Evolutionary conservation across 2,797 vertebrate genomes (phyloP).

Genomic region (Tenualosa thibaudeaui): DNA sequence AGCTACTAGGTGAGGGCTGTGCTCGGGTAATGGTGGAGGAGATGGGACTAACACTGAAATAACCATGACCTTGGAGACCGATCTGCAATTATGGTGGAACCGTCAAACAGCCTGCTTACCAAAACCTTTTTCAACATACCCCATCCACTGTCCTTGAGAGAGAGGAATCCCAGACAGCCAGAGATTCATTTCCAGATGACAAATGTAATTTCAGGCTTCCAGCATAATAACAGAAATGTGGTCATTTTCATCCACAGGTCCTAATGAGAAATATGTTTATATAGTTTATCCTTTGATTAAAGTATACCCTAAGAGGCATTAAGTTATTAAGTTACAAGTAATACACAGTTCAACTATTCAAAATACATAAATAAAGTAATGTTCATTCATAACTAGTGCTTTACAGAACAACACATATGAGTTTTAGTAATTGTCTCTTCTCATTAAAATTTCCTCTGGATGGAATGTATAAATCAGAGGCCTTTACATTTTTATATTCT

Average conservation of each 20-base stretch:
- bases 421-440: not conserved
- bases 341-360: not conserved
- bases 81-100: slow-evolving; percentile 51
- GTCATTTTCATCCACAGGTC: not conserved
- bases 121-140: slow-evolving; percentile 39
- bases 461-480: not conserved
- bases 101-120: slow-evolving; percentile 48
- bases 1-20: not conserved
- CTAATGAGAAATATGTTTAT: not conserved
- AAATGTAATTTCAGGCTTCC: not conserved
- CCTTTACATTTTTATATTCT: not conserved
- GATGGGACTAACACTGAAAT: slow-evolving; percentile 50
- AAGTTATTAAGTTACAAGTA: not conserved
- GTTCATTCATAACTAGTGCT: not conserved
- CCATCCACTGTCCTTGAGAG: slow-evolving; percentile 45
- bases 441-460: not conserved
- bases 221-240: not conserved
- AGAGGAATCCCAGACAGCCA: slow-evolving; percentile 28
- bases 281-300: not conserved
- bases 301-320: not conserved
- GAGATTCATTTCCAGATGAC: slow-evolving; percentile 26
- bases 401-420: not conserved
- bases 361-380: not conserved
- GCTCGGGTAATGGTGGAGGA: not conserved
- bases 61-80: slow-evolving; percentile 52